Evolutionary conservation across 1,140 invertebrate species (phyloP), one percentile per base, ranked within the genome.

Genomic region (Cylas formicarius): DNA sequence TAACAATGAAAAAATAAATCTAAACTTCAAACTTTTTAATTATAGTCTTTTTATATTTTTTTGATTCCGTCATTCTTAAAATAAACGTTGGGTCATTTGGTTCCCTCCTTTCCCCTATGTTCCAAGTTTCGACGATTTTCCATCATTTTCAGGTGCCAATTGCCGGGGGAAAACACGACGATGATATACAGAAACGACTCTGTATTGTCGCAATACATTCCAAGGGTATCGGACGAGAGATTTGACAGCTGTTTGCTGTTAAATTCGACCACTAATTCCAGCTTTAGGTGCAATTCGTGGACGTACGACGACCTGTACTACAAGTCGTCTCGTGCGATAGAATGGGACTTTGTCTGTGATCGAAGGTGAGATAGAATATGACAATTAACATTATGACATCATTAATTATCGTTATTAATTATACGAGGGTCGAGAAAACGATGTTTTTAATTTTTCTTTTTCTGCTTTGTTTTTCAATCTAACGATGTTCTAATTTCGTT

Each of bases 281-380:
- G 69, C 0, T 55, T 65, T 8, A 26, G 58, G 2, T 86, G 84
- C 53, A 64, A 68, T 2, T 67, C 69, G n/a, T 87, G 80, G 72
- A 75, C 80, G 0, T 88, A 79, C 50, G 82, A 87, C 52, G 72
- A 66, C 2, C 80, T 72, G 1, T 84, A 84, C 55, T 80, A 82
- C 50, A 63, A 77, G 40, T 77, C 76, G 0, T 83, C 83, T 0
- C 72, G 78, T 40, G 80, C 72, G 5, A 86, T 85, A 2, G 82
- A 87, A 69, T 94, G 87, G 85, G 69, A 87, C 57, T 76, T 93
- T 22, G 86, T 94, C 0, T 95, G 91, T 61, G 76, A 84, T 35
- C 65, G 72, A 39, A 50, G 48, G 48, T 53, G 21, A n/a, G n/a
- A n/a, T n/a, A n/a, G n/a, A n/a, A n/a, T n/a, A n/a, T n/a, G n/a